A percentile compares a stretch with the other conserved stretches of the same genome.
Evolutionary conservation across 92 coral and sea anemone species (phyloP).

Genomic region (Plumapathes pennacea): DNA sequence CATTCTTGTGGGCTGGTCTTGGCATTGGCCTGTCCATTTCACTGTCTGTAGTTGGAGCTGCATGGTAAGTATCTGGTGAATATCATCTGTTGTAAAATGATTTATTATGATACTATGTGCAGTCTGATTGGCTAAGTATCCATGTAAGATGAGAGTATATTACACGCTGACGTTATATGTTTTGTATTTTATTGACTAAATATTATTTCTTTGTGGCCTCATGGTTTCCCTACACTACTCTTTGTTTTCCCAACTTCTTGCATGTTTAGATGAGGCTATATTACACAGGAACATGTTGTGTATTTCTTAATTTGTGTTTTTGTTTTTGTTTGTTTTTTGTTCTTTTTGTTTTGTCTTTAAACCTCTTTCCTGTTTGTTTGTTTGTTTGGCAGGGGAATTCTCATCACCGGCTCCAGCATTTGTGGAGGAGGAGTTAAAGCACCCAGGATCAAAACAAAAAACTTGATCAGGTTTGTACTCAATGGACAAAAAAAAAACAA

Average conservation of each 20-base stretch:
- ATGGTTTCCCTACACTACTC: too few species aligned
- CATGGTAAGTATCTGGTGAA: constrained; percentile 63
- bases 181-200: too few species aligned
- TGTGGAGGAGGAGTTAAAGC: constrained; percentile 99
- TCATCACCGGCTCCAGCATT: constrained; percentile 91
- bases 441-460: constrained; percentile 96
- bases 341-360: too few species aligned
- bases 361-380: not conserved
- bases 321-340: too few species aligned
- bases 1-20: constrained; percentile 91
- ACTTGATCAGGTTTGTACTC: constrained; percentile 66
- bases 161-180: too few species aligned
- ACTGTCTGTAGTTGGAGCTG: constrained; percentile 97
- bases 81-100: not conserved
- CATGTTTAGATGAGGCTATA: too few species aligned
- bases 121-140: not conserved
- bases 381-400: constrained; percentile 75
- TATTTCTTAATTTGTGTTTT: too few species aligned
- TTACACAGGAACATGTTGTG: too few species aligned
- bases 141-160: too few species aligned
- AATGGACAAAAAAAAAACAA: too few species aligned
- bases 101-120: not conserved
- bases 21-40: constrained; percentile 93
- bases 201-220: too few species aligned
- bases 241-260: too few species aligned